Evolutionary conservation across 1,140 invertebrate genomes (phyloP), one percentile per base, ranked within the genome.

Genomic region (Druon quercuslanigerum): DNA sequence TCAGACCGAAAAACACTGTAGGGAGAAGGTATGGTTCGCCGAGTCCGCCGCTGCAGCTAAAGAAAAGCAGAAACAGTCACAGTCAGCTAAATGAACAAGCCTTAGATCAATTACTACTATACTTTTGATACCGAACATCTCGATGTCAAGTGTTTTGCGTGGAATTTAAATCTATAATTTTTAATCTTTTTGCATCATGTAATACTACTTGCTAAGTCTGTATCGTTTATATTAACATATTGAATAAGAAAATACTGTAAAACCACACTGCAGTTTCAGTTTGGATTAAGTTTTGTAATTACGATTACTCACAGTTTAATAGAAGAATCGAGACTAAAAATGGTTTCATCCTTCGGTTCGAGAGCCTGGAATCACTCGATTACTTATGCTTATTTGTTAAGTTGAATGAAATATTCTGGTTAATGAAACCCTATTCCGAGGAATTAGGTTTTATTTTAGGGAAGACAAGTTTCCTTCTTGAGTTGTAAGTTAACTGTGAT

Each of bases 21-120:
- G 40, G 40, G 40, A 46, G 40, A 88, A 89, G 51, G 90, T 91
- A 17, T 93, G 91, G 90, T 88, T 88, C 54, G 83, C 76, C 16
- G 79, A 88, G 20, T 74, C 79, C 7, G 72, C 79, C 12, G 75
- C 75, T 17, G 72, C 46, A 70, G 52, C 76, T 16, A 74, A 73
- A 73, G 71, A 46, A 51, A 52, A 73, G 8, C 33, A 81, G 70
- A 46, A 56, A 13, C 25, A 50, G 54, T 57, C 71, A 14, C 33
- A 74, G 51, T 17, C 70, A 52, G 75, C 50, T 16, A 20, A 72
- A 17, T 80, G 50, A 50, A 71, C 60, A 75, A 72, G 19, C 70
- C 70, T 77, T 70, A 72, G n/a, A 20, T 11, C 40, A 51, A 74
- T 50, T 12, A 17, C 9, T 54, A 54, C 6, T 54, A 46, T 66